Conservation (phyloP, 1,140 invertebrate genomes). For the Lasioglossum albipes region DNA sequence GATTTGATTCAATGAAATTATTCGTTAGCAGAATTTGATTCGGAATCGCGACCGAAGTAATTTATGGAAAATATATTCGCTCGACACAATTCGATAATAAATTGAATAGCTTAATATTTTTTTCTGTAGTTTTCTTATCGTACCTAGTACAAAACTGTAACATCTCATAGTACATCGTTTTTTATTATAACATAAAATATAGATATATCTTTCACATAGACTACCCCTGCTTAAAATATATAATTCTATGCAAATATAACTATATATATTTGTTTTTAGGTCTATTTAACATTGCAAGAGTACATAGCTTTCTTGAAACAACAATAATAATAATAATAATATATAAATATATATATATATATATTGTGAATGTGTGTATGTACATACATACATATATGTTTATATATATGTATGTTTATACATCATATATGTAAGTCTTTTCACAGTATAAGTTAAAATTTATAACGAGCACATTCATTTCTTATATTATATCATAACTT, state of each 20-base stretch:
- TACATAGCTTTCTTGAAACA: slow-evolving; percentile 56
- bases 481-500: slow-evolving; percentile 50
- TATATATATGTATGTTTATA: slow-evolving; percentile 39
- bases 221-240: slow-evolving; percentile 44
- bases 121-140: not conserved
- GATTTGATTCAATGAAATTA: not conserved
- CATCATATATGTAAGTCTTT: slow-evolving; percentile 62
- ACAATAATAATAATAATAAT: slow-evolving; percentile 53
- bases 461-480: slow-evolving; percentile 55
- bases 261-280: slow-evolving; percentile 44
- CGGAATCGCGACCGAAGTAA: not conserved
- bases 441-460: slow-evolving; percentile 65
- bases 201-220: slow-evolving; percentile 42
- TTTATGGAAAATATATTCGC: not conserved
- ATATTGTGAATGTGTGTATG: slow-evolving; percentile 39
- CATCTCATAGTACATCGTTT: slow-evolving; percentile 40
- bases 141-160: not conserved
- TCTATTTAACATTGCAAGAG: slow-evolving; percentile 51
- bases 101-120: slow-evolving; percentile 13
- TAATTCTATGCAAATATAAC: slow-evolving; percentile 53
- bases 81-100: not conserved
- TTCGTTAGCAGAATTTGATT: not conserved
- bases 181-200: slow-evolving; percentile 37
- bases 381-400: slow-evolving; percentile 27
- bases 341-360: slow-evolving; percentile 39